phyloP scores from a whole-genome alignment of 2,888 invertebrate species.

The Saturnia pavonia region DNA sequence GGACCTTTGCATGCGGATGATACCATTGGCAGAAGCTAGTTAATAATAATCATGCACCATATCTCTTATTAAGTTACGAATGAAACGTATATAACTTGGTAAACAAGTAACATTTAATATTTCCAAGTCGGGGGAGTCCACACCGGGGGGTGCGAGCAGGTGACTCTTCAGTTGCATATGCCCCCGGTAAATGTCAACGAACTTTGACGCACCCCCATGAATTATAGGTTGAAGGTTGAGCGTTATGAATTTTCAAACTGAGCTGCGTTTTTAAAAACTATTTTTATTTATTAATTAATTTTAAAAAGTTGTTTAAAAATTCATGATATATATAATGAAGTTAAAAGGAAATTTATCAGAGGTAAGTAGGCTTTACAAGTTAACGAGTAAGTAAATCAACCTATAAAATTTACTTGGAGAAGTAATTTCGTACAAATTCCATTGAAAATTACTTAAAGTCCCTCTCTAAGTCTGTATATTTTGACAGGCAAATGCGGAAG shows the following conservation, averaged over 20 bases:
- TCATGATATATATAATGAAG: background rate
- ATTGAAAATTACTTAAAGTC: too few species aligned
- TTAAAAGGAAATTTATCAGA: too few species aligned
- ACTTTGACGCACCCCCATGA: conserved; percentile 38
- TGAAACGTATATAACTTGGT: conserved; percentile 55
- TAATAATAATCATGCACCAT: conserved; percentile 18
- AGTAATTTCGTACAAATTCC: too few species aligned
- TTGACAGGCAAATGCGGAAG: too few species aligned
- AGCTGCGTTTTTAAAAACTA: background rate
- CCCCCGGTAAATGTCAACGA: conserved; percentile 76
- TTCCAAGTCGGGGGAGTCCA: conserved; percentile 58
- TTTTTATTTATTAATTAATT: background rate
- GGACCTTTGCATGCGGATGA: background rate
- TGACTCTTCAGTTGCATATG: conserved; percentile 77
- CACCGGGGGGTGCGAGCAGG: conserved; percentile 62
- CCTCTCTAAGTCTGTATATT: too few species aligned
- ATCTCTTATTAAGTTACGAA: conserved; percentile 26
- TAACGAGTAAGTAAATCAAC: too few species aligned
- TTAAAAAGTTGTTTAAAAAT: background rate
- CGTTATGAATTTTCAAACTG: conserved; percentile 12
- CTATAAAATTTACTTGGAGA: too few species aligned
- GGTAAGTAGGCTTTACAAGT: too few species aligned
- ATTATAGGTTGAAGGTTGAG: conserved; percentile 1
- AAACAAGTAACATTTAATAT: conserved; percentile 77
- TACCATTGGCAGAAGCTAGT: background rate